These are phyloP conservation scores for Ammodytes dubius DNA, from an alignment of 2,113 vertebrate genomes.

Conservation along the genomic window DNA sequence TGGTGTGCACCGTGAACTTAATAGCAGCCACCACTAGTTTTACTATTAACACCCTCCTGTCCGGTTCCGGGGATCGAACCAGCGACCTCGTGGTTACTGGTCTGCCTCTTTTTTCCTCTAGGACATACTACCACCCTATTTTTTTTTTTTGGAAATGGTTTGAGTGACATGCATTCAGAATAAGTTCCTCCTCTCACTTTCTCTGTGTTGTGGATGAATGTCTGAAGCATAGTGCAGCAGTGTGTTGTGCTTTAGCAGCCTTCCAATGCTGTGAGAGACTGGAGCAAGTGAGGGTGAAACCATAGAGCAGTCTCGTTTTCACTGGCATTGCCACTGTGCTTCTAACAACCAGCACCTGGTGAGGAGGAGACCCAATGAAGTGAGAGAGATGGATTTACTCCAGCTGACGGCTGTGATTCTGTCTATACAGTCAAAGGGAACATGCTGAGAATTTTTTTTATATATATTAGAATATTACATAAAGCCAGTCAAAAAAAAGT, in stretches of 20 bases:
- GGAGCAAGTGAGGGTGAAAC: constrained; percentile 73
- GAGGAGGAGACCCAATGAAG: not conserved
- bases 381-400: not conserved
- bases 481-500: too few relatives aligned
- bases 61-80: too few relatives aligned
- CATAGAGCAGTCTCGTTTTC: constrained; percentile 79
- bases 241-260: constrained; percentile 58
- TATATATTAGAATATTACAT: too few relatives aligned
- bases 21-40: too few relatives aligned
- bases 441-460: too few relatives aligned
- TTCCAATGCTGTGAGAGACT: constrained; percentile 61
- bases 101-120: too few relatives aligned
- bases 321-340: constrained; percentile 41
- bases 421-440: constrained; percentile 8
- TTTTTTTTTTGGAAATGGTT: not conserved
- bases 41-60: too few relatives aligned
- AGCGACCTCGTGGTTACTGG: too few relatives aligned
- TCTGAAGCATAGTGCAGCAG: constrained; percentile 39
- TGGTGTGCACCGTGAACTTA: too few relatives aligned
- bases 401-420: too few relatives aligned
- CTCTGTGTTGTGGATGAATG: constrained; percentile 18
- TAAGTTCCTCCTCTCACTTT: not conserved
- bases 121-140: too few relatives aligned
- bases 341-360: constrained; percentile 43
- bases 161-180: not conserved